These are phyloP conservation scores for Macrocentrus cingulum DNA, from an alignment of 1,140 invertebrate genomes.

Conservation along the genomic window DNA sequence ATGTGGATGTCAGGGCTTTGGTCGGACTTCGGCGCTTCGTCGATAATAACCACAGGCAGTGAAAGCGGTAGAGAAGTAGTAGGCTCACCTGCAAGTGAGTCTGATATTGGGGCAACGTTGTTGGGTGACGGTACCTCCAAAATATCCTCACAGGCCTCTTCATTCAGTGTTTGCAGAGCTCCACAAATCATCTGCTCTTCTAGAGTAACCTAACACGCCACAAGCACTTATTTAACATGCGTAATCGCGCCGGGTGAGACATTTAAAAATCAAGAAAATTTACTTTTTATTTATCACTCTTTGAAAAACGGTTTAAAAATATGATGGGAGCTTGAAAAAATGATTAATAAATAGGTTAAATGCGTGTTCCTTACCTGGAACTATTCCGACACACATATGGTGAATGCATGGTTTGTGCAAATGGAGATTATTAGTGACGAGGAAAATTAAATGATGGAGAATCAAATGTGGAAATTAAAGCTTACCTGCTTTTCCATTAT, in stretches of 20 bases:
- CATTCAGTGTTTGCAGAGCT: conserved; percentile 86
- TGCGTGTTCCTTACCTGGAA: neutral
- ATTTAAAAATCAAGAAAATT: no score
- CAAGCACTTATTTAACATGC: conserved; percentile 21
- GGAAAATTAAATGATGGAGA: neutral
- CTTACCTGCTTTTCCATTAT: conserved; percentile 76
- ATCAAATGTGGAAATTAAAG: neutral
- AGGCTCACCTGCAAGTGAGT: conserved; percentile 57
- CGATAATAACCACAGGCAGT: conserved; percentile 57
- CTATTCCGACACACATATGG: neutral
- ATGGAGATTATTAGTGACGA: neutral
- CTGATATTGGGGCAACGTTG: conserved; percentile 39
- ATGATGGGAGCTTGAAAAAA: no score
- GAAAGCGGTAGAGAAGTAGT: conserved; percentile 49
- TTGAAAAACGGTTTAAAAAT: no score
- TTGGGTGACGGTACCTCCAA: conserved; percentile 61
- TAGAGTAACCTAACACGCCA: conserved; percentile 74
- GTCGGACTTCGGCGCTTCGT: conserved; percentile 51
- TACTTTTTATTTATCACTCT: no score
- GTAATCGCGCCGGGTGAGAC: neutral
- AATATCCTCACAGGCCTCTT: conserved; percentile 88
- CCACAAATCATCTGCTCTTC: conserved; percentile 94
- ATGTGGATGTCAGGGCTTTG: conserved; percentile 51
- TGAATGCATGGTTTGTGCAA: neutral
- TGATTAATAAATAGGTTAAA: no score